A percentile compares a stretch with the other conserved stretches of the same genome.
Evolutionary conservation across 2,797 vertebrate species (phyloP).

Genomic region (Spheniscus humboldti): DNA sequence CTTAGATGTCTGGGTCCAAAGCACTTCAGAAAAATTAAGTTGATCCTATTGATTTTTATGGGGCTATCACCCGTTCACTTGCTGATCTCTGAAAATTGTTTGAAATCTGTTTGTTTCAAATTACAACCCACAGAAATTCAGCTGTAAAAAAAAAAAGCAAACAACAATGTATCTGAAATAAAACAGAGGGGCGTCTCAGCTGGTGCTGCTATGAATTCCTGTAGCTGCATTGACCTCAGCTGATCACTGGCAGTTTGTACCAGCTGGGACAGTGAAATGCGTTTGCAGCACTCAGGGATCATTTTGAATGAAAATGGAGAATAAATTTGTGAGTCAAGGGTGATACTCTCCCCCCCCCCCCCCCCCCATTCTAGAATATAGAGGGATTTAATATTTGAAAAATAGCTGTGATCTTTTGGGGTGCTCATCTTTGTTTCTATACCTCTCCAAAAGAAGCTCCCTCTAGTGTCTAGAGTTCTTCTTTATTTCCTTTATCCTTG

Average conservation of each 20-base stretch:
- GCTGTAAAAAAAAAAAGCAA: neutral
- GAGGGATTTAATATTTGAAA: neutral
- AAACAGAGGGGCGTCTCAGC: neutral
- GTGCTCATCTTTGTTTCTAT: neutral
- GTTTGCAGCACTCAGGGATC: neutral
- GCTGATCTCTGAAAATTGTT: neutral
- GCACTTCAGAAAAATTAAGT: neutral
- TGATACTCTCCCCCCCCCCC: neutral
- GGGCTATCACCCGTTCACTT: neutral
- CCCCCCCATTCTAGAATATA: neutral
- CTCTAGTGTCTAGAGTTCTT: neutral
- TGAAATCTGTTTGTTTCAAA: neutral
- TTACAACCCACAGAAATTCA: neutral
- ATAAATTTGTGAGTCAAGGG: neutral
- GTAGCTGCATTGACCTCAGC: neutral
- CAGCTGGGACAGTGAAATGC: neutral
- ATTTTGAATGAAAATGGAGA: neutral
- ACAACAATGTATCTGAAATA: neutral
- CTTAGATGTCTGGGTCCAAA: neutral
- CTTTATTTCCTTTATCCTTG: neutral
- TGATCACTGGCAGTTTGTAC: neutral
- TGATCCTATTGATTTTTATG: neutral
- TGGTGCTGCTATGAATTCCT: neutral
- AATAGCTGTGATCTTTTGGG: neutral
- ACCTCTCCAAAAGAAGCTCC: neutral